Evolutionary conservation across 2,888 invertebrate genomes (phyloP).

Genomic region (Brenthis ino): DNA sequence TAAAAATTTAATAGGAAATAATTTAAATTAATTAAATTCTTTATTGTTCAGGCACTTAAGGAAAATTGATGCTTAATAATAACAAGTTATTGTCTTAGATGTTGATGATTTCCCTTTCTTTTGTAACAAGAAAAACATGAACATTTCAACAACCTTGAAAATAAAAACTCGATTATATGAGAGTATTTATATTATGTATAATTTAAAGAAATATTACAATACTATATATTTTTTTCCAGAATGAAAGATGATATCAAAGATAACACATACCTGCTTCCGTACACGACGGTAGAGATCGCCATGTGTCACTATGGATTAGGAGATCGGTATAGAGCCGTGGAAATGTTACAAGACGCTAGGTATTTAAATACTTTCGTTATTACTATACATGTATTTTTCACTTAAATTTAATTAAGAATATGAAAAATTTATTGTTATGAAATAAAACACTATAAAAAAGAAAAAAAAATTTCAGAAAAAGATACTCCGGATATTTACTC

Average conservation of each 20-base stretch:
- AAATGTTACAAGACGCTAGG: constrained; percentile 92
- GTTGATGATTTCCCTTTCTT: too few species aligned
- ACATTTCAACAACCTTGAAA: too few species aligned
- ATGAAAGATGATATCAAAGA: constrained; percentile 89
- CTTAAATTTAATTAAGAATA: too few species aligned
- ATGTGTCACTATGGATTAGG: constrained; percentile 88
- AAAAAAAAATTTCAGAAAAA: constrained; percentile 83
- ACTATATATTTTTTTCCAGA: constrained; percentile 47
- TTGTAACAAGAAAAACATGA: too few species aligned
- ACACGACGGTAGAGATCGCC: constrained; percentile 92
- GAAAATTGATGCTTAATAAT: not conserved
- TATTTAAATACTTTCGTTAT: constrained; percentile 55
- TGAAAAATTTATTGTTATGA: too few species aligned
- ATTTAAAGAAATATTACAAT: too few species aligned
- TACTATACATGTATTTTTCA: not conserved
- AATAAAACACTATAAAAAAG: not conserved
- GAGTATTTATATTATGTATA: too few species aligned
- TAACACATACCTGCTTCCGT: constrained; percentile 93
- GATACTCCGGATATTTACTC: constrained; percentile 92
- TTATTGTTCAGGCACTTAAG: not conserved
- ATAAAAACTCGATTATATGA: too few species aligned
- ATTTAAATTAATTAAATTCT: too few species aligned
- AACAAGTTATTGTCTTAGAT: not conserved
- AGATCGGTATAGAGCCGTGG: constrained; percentile 85
- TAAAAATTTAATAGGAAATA: too few species aligned